Conservation (phyloP, 2,113 vertebrate genomes). For the Emydura subglobosa region DNA sequence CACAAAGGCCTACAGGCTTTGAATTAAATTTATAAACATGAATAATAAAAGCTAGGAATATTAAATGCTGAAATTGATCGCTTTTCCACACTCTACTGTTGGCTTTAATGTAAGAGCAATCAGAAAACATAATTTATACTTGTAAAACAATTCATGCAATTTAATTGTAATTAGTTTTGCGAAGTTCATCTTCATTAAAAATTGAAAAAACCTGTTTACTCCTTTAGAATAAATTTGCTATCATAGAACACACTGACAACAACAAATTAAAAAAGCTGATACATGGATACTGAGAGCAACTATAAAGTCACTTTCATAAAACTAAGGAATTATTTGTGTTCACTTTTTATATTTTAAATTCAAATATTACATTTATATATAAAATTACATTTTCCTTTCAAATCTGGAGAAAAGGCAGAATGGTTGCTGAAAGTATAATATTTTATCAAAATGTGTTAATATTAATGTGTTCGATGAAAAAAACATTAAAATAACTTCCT, state of each 20-base stretch:
- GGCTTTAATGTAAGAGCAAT: neutral
- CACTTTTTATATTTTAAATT: neutral
- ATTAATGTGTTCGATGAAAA: neutral
- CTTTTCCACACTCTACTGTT: neutral
- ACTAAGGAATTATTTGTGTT: neutral
- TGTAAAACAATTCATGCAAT: neutral
- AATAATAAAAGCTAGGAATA: neutral
- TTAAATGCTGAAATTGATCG: neutral
- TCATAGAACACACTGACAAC: neutral
- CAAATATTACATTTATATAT: neutral
- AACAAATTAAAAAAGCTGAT: neutral
- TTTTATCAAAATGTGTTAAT: neutral
- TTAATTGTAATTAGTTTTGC: neutral
- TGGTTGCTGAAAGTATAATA: neutral
- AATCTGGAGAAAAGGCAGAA: neutral
- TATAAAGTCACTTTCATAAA: neutral
- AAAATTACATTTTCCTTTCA: neutral
- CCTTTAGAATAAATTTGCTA: neutral
- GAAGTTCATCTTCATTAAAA: neutral
- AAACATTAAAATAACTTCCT: neutral
- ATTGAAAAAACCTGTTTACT: neutral
- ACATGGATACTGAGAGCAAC: neutral
- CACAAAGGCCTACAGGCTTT: neutral
- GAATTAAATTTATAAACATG: conserved; percentile 2
- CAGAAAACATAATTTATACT: neutral